phyloP scores from a whole-genome alignment of 2,888 invertebrate genomes.

The Trilocha varians region DNA sequence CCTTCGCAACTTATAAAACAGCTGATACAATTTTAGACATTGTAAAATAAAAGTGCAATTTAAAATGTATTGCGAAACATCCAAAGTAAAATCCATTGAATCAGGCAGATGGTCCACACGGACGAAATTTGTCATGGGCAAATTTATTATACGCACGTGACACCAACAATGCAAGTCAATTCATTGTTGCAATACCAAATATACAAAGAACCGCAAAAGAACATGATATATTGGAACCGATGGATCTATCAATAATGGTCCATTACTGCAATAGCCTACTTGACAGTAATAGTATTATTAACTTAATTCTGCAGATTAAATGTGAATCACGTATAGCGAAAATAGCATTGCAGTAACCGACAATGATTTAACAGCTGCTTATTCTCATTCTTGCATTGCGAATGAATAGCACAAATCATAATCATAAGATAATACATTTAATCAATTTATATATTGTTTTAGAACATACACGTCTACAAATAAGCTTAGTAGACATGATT shows the following conservation, averaged over 20 bases:
- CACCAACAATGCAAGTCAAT: slow-evolving; percentile 37
- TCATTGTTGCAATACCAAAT: slow-evolving; percentile 24
- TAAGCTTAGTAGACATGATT: too few species aligned
- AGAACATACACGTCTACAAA: too few species aligned
- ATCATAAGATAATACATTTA: too few species aligned
- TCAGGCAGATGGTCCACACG: slow-evolving; percentile 4
- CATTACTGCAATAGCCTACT: slow-evolving; percentile 9
- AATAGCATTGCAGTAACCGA: slow-evolving; percentile 3
- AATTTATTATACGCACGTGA: slow-evolving; percentile 47
- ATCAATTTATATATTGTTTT: too few species aligned
- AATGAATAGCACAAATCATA: too few species aligned
- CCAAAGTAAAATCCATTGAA: slow-evolving; percentile 5
- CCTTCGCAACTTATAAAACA: too few species aligned
- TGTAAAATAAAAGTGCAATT: background rate
- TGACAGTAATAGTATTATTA: slow-evolving; percentile 14
- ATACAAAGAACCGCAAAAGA: slow-evolving; percentile 4
- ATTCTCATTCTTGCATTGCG: background rate
- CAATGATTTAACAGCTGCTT: background rate
- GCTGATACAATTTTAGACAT: too few species aligned
- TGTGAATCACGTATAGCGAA: slow-evolving; percentile 45
- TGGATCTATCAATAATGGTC: slow-evolving; percentile 13
- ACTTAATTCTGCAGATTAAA: slow-evolving; percentile 33
- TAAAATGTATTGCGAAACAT: slow-evolving; percentile 3
- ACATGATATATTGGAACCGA: slow-evolving; percentile 8
- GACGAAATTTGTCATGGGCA: slow-evolving; percentile 30